Percentiles rank a stretch among this genome's conserved stretches.
Evolutionary conservation across 2,888 invertebrate species (phyloP).

Genomic region (Desoria tigrina): DNA sequence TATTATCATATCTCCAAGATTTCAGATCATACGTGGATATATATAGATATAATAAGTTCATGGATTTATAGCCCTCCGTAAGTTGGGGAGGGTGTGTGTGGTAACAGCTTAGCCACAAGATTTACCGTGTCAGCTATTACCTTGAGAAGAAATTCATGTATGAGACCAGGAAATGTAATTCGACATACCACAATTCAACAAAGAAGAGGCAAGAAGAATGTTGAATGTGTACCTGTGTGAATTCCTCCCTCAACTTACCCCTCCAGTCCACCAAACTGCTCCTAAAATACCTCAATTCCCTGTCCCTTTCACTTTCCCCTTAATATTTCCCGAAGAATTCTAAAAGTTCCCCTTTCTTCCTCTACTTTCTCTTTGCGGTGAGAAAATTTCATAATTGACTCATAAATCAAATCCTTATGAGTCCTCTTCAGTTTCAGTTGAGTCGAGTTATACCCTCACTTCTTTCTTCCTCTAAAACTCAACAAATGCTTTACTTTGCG

Average conservation of each 20-base stretch:
- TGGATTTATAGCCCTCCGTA: no score
- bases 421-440: conserved; percentile 36
- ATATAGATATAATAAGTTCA: no score
- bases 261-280: background rate
- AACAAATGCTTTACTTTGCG: conserved; percentile 17
- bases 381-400: conserved; percentile 54
- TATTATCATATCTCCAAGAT: no score
- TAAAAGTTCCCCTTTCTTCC: conserved; percentile 34
- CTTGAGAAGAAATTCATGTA: conserved; percentile 1
- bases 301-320: conserved; percentile 14
- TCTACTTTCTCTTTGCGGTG: conserved; percentile 48
- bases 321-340: background rate
- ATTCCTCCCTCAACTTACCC: background rate
- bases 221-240: background rate
- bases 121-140: conserved; percentile 28
- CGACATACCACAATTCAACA: background rate
- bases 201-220: background rate
- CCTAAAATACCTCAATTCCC: background rate
- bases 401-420: conserved; percentile 52
- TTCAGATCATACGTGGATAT: no score
- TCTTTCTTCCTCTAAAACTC: conserved; percentile 12
- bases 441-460: conserved; percentile 26
- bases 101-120: conserved; percentile 17
- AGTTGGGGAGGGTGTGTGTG: background rate
- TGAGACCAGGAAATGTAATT: conserved; percentile 7